Percentiles rank a stretch among this genome's conserved stretches.
Evolutionary conservation across 2,888 invertebrate genomes (phyloP).

Genomic region (Drosophila robusta): DNA sequence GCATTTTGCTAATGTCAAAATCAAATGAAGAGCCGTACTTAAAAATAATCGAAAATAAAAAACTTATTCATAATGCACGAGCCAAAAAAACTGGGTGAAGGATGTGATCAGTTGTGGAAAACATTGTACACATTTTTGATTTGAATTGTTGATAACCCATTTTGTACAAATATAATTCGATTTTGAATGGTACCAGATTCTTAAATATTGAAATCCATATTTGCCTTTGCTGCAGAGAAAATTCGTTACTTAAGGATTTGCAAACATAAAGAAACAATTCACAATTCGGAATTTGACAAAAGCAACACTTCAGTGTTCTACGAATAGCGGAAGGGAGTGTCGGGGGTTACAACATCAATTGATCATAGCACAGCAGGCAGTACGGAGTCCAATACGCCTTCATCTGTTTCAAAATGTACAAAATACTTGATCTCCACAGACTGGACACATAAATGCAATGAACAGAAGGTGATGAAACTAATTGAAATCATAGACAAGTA

Average conservation of each 20-base stretch:
- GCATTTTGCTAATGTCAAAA: conserved; percentile 64
- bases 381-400: conserved; percentile 26
- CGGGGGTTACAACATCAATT: conserved; percentile 57
- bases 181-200: not conserved
- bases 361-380: conserved; percentile 21
- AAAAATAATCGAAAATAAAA: conserved; percentile 6
- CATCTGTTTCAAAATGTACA: conserved; percentile 20
- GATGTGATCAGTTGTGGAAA: conserved; percentile 43
- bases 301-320: conserved; percentile 26
- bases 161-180: too few species aligned
- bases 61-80: not conserved
- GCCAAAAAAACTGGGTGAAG: not conserved
- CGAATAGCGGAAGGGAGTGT: conserved; percentile 37
- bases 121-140: conserved; percentile 21
- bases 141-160: too few species aligned
- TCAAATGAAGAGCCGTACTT: conserved; percentile 33
- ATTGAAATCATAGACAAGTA: conserved; percentile 7
- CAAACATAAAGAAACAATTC: conserved; percentile 31
- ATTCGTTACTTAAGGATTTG: conserved; percentile 21
- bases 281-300: conserved; percentile 29
- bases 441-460: conserved; percentile 47
- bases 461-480: conserved; percentile 20
- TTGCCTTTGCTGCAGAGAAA: conserved; percentile 34
- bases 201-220: not conserved
- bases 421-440: conserved; percentile 37